Base-by-base conservation (phyloP, 2,888 invertebrate genomes). In the Oxyscelio sp. region DNA sequence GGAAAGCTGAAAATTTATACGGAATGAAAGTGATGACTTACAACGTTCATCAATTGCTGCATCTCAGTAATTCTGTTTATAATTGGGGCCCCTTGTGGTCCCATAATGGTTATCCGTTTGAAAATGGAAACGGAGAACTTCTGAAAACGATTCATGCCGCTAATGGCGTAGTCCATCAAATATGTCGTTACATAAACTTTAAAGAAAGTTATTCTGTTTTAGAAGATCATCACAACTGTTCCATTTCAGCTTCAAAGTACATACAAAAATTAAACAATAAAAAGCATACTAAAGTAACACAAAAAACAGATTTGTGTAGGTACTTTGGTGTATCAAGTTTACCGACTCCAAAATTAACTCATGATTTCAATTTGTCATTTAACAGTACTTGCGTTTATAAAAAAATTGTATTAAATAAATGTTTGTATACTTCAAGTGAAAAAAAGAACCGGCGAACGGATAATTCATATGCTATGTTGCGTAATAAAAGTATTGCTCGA, bases 121-220 rank as follows among this genome's bases (percentile, higher is more conserved):
- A n/a, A n/a, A n/a, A n/a, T n/a, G n/a, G n/a, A n/a, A n/a, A n/a
- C n/a, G 50, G 22, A 2, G 50, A 50, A 22, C 11, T 50, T n/a
- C n/a, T n/a, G n/a, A n/a, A n/a, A n/a, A n/a, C n/a, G n/a, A n/a
- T n/a, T n/a, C n/a, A n/a, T n/a, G n/a, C n/a, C n/a, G n/a, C n/a
- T n/a, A n/a, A n/a, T n/a, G n/a, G n/a, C n/a, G n/a, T n/a, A n/a
- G n/a, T n/a, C n/a, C n/a, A n/a, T n/a, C n/a, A n/a, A n/a, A 38
- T 66, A 13, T 52, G 66, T 24, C 31, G 66, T 22, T 52, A 66
- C 13, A 17, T 54, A 9, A 54, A 54, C 31, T 54, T 68, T 21
- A 9, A 40, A 9, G 54, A 68, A 54, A 54, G 54, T 43, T 68
- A 54, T 15, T 19, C 15, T 2, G 24, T 40, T 38, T 17, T 68